Evolutionary conservation across 37 sponge, comb jelly and placozoan genomes (phyloP).

Genomic region (Ephydatia muelleri): DNA sequence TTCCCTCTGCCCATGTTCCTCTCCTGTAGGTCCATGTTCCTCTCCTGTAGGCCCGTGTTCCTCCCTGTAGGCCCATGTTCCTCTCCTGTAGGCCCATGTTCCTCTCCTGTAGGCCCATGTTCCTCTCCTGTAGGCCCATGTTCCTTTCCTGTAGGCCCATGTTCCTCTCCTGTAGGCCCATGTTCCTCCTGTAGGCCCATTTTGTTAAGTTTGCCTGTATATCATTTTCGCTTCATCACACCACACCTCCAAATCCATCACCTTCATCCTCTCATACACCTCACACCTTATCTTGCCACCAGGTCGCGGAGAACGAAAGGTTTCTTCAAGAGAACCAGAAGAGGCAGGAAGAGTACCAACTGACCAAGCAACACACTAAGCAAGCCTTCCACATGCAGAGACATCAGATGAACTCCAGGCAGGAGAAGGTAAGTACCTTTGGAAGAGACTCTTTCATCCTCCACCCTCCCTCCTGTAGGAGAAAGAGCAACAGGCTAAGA

Average conservation of each 20-base stretch:
- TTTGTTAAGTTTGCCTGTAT: no score
- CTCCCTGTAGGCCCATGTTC: no score
- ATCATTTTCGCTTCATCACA: neutral
- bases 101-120: no score
- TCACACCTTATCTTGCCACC: no score
- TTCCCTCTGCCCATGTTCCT: no score
- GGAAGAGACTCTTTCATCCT: neutral
- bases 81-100: no score
- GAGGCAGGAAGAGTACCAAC: slow-evolving; percentile 76
- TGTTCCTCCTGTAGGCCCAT: neutral
- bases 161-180: neutral
- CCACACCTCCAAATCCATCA: no score
- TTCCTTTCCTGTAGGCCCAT: no score
- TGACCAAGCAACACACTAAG: slow-evolving; percentile 71
- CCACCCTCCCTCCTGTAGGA: slow-evolving; percentile 51
- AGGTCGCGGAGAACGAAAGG: slow-evolving; percentile 41
- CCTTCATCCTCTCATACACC: neutral
- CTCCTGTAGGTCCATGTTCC: no score
- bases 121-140: no score
- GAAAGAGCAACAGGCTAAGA: slow-evolving; percentile 71
- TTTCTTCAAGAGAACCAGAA: slow-evolving; percentile 87
- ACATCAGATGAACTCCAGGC: slow-evolving; percentile 85
- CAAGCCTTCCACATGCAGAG: slow-evolving; percentile 93
- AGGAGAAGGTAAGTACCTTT: slow-evolving; percentile 82
- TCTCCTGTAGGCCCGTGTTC: no score